Evolutionary conservation across 2,113 vertebrate genomes (phyloP), one percentile per base, ranked within the genome.

Genomic region (Merops nubicus): DNA sequence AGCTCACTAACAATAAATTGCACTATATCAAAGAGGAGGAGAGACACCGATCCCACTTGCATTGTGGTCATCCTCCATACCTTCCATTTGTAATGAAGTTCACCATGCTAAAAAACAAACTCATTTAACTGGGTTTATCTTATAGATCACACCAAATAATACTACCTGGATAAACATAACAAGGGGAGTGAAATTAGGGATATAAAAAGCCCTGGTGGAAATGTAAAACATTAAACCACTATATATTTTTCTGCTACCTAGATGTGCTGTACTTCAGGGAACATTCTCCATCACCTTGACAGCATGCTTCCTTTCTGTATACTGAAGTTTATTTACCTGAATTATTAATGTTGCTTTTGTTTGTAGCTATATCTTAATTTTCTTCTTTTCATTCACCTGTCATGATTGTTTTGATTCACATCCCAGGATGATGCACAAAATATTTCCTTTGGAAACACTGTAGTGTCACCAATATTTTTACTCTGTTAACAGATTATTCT

Each of bases 281-380:
- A 85, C 88, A 93, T 94, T 94, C 91, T 97, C 96, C 83, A 96
- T 97, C 97, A 98, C 97, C 96, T 97, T 98, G 98, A 98, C 97
- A 97, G 97, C 70, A 34, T 43, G 83, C 82, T 96, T 97, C 95
- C 88, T 97, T 96, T 94, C 97, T 90, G 68, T 96, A 96, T 90
- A 80, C 87, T 96, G 94, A 97, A 97, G 97, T 98, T 98, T 98
- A 98, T 97, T 98, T 98, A 87, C 70, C 94, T 98, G 97, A 98
- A 98, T 98, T 98, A 98, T 98, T 98, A 98, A 98, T 97, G 97
- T 23, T 91, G 73, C 96, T 96, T 98, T 98, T 98, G 96, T 98
- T 97, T 97, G 96, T 97, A 93, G 96, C 95, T 91, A 89, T 96
- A 96, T 95, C 97, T 97, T 98, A 98, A 98, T 97, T 98, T 96